Percentiles rank a stretch among this genome's conserved stretches.
Evolutionary conservation across 2,888 invertebrate genomes (phyloP).

Genomic region (Parasteatoda lunata): DNA sequence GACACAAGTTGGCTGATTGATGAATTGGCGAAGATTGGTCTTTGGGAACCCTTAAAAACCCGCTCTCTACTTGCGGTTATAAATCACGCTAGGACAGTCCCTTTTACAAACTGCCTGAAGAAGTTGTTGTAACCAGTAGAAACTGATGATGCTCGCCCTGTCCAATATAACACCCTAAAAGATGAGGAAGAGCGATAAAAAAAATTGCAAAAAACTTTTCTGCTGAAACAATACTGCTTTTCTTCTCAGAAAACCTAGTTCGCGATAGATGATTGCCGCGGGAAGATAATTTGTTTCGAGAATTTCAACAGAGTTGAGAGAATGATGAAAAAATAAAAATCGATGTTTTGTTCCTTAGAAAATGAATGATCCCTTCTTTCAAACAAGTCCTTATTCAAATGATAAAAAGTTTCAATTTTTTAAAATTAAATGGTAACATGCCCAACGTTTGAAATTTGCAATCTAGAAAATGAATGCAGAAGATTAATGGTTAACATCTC

Average conservation of each 20-base stretch:
- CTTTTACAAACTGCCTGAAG: conserved; percentile 31
- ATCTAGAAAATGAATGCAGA: too few species aligned
- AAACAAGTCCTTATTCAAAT: background rate
- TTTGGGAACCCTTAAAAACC: conserved; percentile 8
- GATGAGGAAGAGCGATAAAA: background rate
- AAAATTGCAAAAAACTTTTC: conserved; percentile 17
- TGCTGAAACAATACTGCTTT: conserved; percentile 30
- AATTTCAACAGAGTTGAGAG: background rate
- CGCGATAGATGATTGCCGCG: conserved; percentile 45
- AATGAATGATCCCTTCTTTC: background rate
- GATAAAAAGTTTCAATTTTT: background rate
- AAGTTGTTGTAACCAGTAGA: conserved; percentile 18
- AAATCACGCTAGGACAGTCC: conserved; percentile 57
- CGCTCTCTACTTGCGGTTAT: conserved; percentile 34
- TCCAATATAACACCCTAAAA: background rate
- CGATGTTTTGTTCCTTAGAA: background rate
- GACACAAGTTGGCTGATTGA: conserved; percentile 50
- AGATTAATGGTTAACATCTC: too few species aligned
- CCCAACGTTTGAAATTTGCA: too few species aligned
- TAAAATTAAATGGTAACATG: too few species aligned
- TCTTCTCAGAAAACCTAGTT: conserved; percentile 12
- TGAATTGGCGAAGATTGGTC: conserved; percentile 60
- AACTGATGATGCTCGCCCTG: conserved; percentile 42
- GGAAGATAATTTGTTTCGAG: conserved; percentile 53
- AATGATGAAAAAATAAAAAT: background rate